These are phyloP conservation scores for Pseudopleuronectes americanus DNA, from an alignment of 2,797 vertebrate genomes.

Conservation along the genomic window DNA sequence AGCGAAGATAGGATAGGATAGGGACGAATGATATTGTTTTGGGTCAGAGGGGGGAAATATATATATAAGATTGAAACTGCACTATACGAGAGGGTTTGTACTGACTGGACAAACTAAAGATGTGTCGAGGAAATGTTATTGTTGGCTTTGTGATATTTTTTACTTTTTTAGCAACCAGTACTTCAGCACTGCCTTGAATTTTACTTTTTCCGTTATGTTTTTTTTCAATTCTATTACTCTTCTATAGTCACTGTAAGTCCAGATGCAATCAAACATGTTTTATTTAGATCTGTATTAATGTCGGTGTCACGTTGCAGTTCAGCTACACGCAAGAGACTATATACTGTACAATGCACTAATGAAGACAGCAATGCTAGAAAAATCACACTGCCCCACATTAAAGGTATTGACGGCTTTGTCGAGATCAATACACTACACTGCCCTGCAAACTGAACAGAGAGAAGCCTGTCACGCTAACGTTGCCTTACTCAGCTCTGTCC, in stretches of 20 bases:
- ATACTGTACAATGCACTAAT: constrained; percentile 83
- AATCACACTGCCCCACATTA: constrained; percentile 79
- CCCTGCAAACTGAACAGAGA: constrained; percentile 84
- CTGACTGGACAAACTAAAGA: constrained; percentile 82
- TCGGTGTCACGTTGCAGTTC: constrained; percentile 82
- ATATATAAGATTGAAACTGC: constrained; percentile 84
- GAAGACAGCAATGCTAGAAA: constrained; percentile 78
- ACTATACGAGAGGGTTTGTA: constrained; percentile 84
- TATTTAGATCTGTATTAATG: constrained; percentile 82
- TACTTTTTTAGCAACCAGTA: constrained; percentile 87
- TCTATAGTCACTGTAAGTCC: constrained; percentile 86
- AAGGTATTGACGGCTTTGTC: constrained; percentile 77
- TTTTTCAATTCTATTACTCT: constrained; percentile 82
- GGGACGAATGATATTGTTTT: constrained; percentile 69
- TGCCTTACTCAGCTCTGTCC: constrained; percentile 87
- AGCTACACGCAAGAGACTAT: constrained; percentile 82
- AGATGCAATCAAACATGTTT: constrained; percentile 83
- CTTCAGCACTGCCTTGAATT: constrained; percentile 88
- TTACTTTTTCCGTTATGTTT: constrained; percentile 76
- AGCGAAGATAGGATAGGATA: constrained; percentile 70
- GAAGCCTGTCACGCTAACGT: constrained; percentile 85
- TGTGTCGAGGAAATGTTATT: constrained; percentile 82
- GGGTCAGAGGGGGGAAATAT: constrained; percentile 77
- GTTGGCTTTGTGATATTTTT: constrained; percentile 86
- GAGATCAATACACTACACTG: constrained; percentile 82